Evolutionary conservation across 2,888 invertebrate genomes (phyloP), one percentile per base, ranked within the genome.

Genomic region (Ormyrus pomaceus): DNA sequence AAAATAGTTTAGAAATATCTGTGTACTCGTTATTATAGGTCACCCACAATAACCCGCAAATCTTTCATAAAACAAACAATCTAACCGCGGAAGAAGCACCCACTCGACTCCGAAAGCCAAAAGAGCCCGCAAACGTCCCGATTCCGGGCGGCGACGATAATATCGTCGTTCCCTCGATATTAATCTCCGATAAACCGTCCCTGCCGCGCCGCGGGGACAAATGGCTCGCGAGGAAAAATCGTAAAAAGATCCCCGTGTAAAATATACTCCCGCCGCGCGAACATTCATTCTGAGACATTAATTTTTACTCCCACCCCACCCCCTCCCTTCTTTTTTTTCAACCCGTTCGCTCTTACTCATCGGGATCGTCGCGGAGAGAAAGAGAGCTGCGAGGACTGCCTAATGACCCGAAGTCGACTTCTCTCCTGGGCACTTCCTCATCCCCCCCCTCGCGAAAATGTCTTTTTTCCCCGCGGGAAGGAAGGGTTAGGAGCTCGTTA

Each of bases 241-340:
- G 86, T 88, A 88, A 89, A 89, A 86, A 84, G 82, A 84, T 77
- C 48, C 72, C 55, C 48, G 56, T 65, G 13, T 73, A 70, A 59
- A 61, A 58, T 64, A 51, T 72, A 64, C 68, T 61, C 53, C 84
- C 84, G 82, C 84, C 83, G 83, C 85, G 85, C 84, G 85, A 87
- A 87, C 88, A 88, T 90, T 90, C 90, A 88, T 90, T 90, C 90
- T 89, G 88, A 90, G 88, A 90, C 90, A 90, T 90, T 90, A 90
- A 90, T 90, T 90, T 90, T 90, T 90, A 88, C 88, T 88, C 89
- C 88, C 88, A 86, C 86, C 80, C 83, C 83, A 80, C 81, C 83
- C 48, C 53, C 55, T 58, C 46, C 0, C 51, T 51, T 6, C 51
- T 10, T 6, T 64, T 45, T 65, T 80, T 79, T 73, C 46, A 72